These are phyloP conservation scores for Reticulitermes lucifugus DNA, from an alignment of 2,888 invertebrate genomes.

Conservation along the genomic window DNA sequence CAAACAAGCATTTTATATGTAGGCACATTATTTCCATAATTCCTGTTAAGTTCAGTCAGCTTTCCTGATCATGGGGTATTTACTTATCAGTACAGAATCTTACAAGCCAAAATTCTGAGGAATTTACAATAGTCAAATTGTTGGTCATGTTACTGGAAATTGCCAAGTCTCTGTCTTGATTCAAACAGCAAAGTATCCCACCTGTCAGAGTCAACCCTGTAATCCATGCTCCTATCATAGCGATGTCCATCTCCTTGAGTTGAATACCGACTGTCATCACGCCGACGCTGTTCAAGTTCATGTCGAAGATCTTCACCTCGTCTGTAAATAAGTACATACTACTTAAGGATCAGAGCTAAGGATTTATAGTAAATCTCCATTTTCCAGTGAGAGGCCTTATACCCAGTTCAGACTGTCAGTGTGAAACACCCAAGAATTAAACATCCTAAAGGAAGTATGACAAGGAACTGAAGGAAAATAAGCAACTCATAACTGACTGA, in stretches of 20 bases:
- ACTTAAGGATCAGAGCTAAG: not conserved
- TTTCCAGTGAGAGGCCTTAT: not conserved
- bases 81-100: no score
- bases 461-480: no score
- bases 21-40: no score
- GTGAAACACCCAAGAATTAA: not conserved
- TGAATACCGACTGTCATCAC: slow-evolving; percentile 48
- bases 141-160: no score
- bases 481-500: no score
- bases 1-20: no score
- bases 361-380: not conserved
- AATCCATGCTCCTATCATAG: slow-evolving; percentile 46
- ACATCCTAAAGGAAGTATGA: not conserved
- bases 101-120: no score
- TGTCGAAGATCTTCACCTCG: slow-evolving; percentile 50
- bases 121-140: no score
- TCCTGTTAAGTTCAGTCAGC: no score
- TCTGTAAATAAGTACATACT: slow-evolving; percentile 23
- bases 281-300: slow-evolving; percentile 49
- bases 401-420: not conserved
- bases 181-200: slow-evolving; percentile 1
- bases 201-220: slow-evolving; percentile 50
- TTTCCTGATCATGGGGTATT: no score
- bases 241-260: slow-evolving; percentile 38
- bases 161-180: no score